Evolutionary conservation across 1,140 invertebrate species (phyloP).

Genomic region (Drosophila erecta): DNA sequence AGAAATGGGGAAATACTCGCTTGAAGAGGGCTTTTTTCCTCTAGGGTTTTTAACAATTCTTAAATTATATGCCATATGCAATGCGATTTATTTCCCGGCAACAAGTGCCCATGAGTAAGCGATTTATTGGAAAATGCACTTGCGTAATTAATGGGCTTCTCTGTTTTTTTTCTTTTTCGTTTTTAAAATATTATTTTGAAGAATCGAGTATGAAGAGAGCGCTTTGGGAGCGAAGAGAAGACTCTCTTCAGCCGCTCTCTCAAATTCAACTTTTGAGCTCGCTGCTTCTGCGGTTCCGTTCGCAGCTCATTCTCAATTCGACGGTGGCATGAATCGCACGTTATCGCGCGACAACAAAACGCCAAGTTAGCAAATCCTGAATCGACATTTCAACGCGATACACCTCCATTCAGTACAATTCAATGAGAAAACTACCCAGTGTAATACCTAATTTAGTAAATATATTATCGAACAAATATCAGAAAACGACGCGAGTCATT

Average conservation of each 20-base stretch:
- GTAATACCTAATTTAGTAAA: slow-evolving; percentile 18
- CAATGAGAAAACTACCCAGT: neutral
- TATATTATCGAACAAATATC: neutral
- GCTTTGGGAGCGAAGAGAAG: slow-evolving; percentile 16
- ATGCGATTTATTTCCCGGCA: slow-evolving; percentile 25
- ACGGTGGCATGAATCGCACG: slow-evolving; percentile 44
- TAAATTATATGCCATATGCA: slow-evolving; percentile 35
- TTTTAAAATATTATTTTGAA: neutral
- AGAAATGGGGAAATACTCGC: slow-evolving; percentile 22
- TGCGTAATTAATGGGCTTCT: slow-evolving; percentile 16
- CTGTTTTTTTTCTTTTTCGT: neutral
- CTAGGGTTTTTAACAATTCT: slow-evolving; percentile 11
- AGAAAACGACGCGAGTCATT: slow-evolving; percentile 26
- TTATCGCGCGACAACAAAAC: slow-evolving; percentile 5
- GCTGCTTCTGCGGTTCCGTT: slow-evolving; percentile 5
- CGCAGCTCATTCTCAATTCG: slow-evolving; percentile 52
- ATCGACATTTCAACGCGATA: neutral
- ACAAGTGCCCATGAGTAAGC: slow-evolving; percentile 62
- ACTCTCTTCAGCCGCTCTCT: slow-evolving; percentile 22
- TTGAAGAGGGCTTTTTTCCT: slow-evolving; percentile 5
- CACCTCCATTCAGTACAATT: too few species aligned
- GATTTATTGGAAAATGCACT: slow-evolving; percentile 37
- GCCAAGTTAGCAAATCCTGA: slow-evolving; percentile 2
- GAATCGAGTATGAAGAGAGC: slow-evolving; percentile 9
- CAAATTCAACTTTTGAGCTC: slow-evolving; percentile 18